Percentiles rank a stretch among this genome's conserved stretches.
Conservation (phyloP, 2,113 vertebrate genomes). For the Danionella cerebrum region DNA sequence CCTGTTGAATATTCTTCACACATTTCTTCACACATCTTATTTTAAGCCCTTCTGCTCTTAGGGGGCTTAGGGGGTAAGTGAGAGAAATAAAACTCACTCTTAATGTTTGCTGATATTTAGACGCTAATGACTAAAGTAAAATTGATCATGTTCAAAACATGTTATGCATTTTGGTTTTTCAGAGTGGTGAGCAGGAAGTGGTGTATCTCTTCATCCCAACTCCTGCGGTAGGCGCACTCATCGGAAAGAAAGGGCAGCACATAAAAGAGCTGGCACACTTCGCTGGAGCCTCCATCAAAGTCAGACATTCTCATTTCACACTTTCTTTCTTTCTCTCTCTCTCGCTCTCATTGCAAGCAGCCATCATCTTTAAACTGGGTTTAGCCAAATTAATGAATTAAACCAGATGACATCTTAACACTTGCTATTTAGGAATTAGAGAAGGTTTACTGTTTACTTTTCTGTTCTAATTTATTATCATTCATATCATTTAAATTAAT, state of each 20-base stretch:
- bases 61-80: too few species aligned
- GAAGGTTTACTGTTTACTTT: too few species aligned
- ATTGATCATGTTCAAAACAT: too few species aligned
- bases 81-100: too few species aligned
- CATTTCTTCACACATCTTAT: too few species aligned
- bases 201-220: conserved; percentile 93
- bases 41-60: too few species aligned
- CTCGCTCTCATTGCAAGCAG: background rate
- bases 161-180: conserved; percentile 12
- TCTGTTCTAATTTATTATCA: too few species aligned
- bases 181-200: conserved; percentile 86
- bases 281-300: conserved; percentile 93
- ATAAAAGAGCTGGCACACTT: conserved; percentile 93
- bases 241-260: conserved; percentile 93
- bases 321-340: background rate
- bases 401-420: background rate
- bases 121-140: too few species aligned
- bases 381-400: background rate
- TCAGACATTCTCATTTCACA: conserved; percentile 45
- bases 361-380: background rate
- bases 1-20: too few species aligned
- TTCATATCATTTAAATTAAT: too few species aligned
- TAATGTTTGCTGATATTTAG: too few species aligned
- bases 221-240: conserved; percentile 91
- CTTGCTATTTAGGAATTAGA: background rate